Percentiles rank a stretch among this genome's conserved stretches.
Evolutionary conservation across 2,797 vertebrate genomes (phyloP).

Genomic region (Dendrocincla fuliginosa): DNA sequence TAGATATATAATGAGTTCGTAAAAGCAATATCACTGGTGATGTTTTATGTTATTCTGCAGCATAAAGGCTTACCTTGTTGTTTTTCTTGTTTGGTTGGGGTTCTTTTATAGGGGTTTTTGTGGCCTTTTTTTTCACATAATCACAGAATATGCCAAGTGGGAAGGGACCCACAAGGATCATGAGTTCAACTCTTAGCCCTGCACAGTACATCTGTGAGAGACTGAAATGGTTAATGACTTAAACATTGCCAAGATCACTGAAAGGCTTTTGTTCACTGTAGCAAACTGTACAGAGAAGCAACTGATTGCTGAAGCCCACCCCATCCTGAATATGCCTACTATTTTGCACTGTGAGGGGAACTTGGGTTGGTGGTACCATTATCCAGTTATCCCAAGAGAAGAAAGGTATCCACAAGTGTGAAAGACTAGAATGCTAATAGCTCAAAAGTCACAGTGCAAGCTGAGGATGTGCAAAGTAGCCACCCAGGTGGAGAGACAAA

Average conservation of each 20-base stretch:
- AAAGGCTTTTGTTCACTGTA: background rate
- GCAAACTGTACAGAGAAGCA: background rate
- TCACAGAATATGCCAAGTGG: background rate
- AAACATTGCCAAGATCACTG: background rate
- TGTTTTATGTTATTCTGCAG: background rate
- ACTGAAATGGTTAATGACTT: background rate
- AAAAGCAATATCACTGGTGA: background rate
- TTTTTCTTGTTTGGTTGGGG: too few species aligned
- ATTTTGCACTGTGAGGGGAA: background rate
- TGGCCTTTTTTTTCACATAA: background rate
- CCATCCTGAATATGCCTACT: background rate
- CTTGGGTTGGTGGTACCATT: background rate
- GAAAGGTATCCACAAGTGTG: background rate
- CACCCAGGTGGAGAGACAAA: background rate
- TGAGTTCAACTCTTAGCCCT: background rate
- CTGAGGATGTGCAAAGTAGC: background rate
- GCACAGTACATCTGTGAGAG: background rate
- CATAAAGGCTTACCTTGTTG: background rate
- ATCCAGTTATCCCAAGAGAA: background rate
- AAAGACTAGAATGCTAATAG: background rate
- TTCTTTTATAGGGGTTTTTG: background rate
- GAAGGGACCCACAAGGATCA: background rate
- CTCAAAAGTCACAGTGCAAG: background rate
- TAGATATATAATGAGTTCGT: background rate
- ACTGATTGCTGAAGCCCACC: background rate